phyloP scores from a whole-genome alignment of 1,140 invertebrate species.

The Drosophila truncata region DNA sequence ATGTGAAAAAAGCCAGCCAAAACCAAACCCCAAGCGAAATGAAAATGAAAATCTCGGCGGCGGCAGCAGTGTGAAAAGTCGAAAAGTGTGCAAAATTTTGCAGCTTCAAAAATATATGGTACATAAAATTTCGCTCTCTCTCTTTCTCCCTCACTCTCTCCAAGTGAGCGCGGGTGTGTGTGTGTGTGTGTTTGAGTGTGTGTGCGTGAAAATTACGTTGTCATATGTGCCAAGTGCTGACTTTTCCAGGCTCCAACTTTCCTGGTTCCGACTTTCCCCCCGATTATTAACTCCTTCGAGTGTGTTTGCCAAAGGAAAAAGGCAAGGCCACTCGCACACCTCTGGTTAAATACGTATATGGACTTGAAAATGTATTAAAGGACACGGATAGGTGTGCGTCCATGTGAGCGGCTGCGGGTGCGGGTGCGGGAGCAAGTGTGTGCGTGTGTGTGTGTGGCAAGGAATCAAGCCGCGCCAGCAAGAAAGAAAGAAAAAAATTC shows the following conservation, averaged over 20 bases:
- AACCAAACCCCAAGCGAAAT: slow-evolving; percentile 23
- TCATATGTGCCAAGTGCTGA: slow-evolving; percentile 79
- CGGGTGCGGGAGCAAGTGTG: neutral
- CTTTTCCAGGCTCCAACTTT: slow-evolving; percentile 42
- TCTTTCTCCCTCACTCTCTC: slow-evolving; percentile 23
- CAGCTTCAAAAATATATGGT: slow-evolving; percentile 78
- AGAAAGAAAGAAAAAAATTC: slow-evolving; percentile 79
- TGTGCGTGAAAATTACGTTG: slow-evolving; percentile 76
- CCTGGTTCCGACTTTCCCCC: slow-evolving; percentile 20
- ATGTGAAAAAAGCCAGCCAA: slow-evolving; percentile 16
- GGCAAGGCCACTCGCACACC: slow-evolving; percentile 55
- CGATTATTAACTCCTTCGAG: slow-evolving; percentile 37
- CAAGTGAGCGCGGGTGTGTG: slow-evolving; percentile 37
- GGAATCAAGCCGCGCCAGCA: slow-evolving; percentile 66
- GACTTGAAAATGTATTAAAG: slow-evolving; percentile 11
- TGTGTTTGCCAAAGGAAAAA: slow-evolving; percentile 53
- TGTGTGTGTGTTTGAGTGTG: slow-evolving; percentile 33
- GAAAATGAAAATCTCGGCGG: slow-evolving; percentile 28
- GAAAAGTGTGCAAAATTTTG: slow-evolving; percentile 62
- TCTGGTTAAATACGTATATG: slow-evolving; percentile 8
- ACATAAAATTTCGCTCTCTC: slow-evolving; percentile 69
- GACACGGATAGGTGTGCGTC: slow-evolving; percentile 5
- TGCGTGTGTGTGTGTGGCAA: slow-evolving; percentile 54
- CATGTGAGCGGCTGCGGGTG: neutral
- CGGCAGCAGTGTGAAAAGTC: slow-evolving; percentile 39